Percentiles rank a stretch among this genome's conserved stretches.
These are phyloP conservation scores for Hymenochirus boettgeri DNA, from an alignment of 2,113 vertebrate species.

Conservation along the genomic window DNA sequence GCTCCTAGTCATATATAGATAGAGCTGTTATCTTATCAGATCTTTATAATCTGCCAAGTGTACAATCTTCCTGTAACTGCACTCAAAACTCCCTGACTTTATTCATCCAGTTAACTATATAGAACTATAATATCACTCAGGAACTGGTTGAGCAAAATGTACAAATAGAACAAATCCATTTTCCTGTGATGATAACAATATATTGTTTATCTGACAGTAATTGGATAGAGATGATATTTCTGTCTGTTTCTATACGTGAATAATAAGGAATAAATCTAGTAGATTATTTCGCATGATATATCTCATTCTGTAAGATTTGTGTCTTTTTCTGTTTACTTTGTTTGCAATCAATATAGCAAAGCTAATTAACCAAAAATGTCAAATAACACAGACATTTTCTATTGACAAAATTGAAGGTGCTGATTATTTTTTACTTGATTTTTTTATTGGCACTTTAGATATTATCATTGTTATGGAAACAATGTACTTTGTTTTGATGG, in stretches of 20 bases:
- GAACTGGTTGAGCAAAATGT: background rate
- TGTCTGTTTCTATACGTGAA: background rate
- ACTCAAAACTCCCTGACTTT: too few relatives aligned
- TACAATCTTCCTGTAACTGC: too few relatives aligned
- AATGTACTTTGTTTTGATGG: background rate
- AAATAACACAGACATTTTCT: background rate
- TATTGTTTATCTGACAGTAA: background rate
- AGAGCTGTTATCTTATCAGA: too few relatives aligned
- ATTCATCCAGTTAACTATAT: too few relatives aligned
- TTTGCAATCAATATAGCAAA: conserved; percentile 4
- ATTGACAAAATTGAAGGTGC: background rate
- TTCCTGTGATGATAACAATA: background rate
- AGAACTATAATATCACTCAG: background rate
- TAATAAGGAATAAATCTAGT: background rate
- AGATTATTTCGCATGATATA: background rate
- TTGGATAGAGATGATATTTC: background rate
- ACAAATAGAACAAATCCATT: background rate
- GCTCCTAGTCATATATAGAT: too few relatives aligned
- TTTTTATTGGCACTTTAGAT: conserved; percentile 7
- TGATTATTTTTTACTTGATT: background rate
- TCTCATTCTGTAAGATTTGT: background rate
- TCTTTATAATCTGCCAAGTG: too few relatives aligned
- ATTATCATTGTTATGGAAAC: conserved; percentile 5
- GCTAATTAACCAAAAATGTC: conserved; percentile 12
- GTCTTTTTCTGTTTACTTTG: background rate